phyloP scores from a whole-genome alignment of 2,797 vertebrate genomes.

The Gymnothorax javanicus region DNA sequence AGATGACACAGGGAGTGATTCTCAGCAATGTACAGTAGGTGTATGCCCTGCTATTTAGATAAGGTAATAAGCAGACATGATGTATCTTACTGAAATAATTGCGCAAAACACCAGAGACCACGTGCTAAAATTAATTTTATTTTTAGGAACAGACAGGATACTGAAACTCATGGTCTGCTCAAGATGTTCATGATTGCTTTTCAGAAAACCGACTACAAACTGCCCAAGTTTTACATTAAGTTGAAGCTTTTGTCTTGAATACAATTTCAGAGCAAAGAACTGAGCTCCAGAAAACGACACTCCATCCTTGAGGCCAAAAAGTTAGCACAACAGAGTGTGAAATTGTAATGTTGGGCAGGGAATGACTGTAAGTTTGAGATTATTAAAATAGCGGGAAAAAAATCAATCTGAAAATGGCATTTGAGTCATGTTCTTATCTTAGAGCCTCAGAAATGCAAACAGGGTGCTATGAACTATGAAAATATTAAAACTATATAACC shows the following conservation, averaged over 20 bases:
- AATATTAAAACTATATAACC: neutral
- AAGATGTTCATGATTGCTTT: neutral
- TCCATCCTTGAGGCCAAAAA: neutral
- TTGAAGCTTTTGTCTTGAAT: neutral
- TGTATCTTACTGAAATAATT: slow-evolving; percentile 3
- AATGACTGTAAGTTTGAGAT: neutral
- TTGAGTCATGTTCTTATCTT: neutral
- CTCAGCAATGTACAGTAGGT: neutral
- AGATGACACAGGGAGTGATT: neutral
- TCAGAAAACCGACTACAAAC: neutral
- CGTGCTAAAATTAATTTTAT: neutral
- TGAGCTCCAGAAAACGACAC: neutral
- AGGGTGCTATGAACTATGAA: neutral
- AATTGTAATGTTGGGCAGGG: neutral
- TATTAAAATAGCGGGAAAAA: neutral
- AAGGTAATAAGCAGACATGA: neutral
- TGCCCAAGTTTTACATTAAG: neutral
- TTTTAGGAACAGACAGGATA: neutral
- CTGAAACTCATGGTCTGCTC: neutral
- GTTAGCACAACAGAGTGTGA: neutral
- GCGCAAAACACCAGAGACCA: neutral
- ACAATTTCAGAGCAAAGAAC: neutral
- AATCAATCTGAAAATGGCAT: neutral
- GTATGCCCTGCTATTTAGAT: neutral
- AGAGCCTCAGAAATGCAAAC: neutral